Evolutionary conservation across 2,113 vertebrate genomes (phyloP).

Genomic region (Castor canadensis): DNA sequence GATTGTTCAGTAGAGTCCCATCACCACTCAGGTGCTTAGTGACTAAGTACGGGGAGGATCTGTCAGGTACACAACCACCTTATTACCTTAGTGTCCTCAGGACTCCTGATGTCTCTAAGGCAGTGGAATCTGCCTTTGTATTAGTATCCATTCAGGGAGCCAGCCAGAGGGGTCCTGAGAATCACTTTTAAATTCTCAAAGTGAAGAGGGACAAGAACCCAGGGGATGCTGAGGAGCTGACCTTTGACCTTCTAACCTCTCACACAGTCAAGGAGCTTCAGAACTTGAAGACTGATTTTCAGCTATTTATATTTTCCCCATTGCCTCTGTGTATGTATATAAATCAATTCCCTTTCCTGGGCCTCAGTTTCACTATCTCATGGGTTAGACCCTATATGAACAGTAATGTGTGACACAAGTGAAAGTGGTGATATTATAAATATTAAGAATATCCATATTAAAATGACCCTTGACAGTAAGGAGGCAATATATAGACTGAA

Average conservation of each 20-base stretch:
- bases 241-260: neutral
- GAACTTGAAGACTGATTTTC: neutral
- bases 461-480: neutral
- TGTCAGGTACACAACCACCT: accelerated
- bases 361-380: neutral
- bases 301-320: neutral
- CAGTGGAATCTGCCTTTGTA: neutral
- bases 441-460: neutral
- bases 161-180: neutral
- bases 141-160: neutral
- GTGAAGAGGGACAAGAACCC: neutral
- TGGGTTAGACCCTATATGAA: neutral
- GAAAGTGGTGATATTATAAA: neutral
- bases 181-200: neutral
- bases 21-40: neutral
- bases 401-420: neutral
- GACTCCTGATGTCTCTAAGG: neutral
- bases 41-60: neutral
- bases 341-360: neutral
- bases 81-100: neutral
- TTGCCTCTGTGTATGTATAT: neutral
- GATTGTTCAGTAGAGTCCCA: neutral
- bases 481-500: neutral
- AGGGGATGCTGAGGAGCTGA: neutral
- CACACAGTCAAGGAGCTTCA: neutral